Conservation (phyloP, 2,888 invertebrate genomes). For the Lagria hirta region DNA sequence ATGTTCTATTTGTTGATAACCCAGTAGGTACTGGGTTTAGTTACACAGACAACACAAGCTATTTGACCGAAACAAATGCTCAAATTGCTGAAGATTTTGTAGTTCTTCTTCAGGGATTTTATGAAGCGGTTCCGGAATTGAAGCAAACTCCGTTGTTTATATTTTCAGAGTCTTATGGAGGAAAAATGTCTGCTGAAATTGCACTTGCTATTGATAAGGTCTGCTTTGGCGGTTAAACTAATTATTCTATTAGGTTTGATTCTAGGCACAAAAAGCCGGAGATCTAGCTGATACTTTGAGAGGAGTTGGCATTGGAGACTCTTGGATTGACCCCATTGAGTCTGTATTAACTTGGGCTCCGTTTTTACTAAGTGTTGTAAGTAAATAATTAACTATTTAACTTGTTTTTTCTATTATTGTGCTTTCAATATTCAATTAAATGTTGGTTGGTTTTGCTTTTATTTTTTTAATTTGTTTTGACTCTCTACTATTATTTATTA, state of each 20-base stretch:
- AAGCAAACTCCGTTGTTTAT: conserved; percentile 76
- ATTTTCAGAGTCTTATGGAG: conserved; percentile 88
- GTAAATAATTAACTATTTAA: background rate
- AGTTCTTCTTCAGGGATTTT: conserved; percentile 69
- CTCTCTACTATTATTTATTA: no score
- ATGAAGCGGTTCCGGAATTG: conserved; percentile 70
- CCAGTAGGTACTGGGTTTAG: conserved; percentile 89
- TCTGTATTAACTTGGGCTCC: conserved; percentile 83
- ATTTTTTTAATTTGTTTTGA: background rate
- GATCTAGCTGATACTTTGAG: conserved; percentile 62
- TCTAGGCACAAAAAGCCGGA: conserved; percentile 34
- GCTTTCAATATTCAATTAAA: no score
- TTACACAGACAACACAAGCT: conserved; percentile 59
- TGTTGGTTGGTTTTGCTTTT: no score
- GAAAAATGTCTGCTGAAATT: conserved; percentile 89
- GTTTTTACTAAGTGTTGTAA: conserved; percentile 69
- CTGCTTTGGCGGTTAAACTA: conserved; percentile 23
- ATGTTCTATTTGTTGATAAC: conserved; percentile 87
- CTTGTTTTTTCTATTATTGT: no score
- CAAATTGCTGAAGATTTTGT: conserved; percentile 78
- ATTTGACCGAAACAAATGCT: conserved; percentile 60
- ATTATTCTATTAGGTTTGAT: background rate
- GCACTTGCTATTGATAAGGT: conserved; percentile 63
- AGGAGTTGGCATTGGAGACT: conserved; percentile 83
- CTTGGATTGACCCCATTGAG: conserved; percentile 88